Evolutionary conservation across 2,797 vertebrate genomes (phyloP).

Genomic region (Sebastes trivittatus): DNA sequence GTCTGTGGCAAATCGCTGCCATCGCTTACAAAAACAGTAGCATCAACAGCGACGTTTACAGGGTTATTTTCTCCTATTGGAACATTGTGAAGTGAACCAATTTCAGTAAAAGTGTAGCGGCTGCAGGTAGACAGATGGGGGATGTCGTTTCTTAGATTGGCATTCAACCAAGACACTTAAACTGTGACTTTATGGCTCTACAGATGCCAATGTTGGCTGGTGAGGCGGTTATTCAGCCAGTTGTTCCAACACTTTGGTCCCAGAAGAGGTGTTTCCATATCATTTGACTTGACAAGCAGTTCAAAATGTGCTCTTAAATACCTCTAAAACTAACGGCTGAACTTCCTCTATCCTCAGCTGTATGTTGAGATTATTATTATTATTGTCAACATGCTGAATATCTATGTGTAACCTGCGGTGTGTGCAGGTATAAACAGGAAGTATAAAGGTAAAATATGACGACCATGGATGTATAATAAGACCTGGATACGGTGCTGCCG

Average conservation of each 20-base stretch:
- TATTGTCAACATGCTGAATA: not conserved
- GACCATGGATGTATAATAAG: too few species aligned
- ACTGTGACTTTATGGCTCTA: not conserved
- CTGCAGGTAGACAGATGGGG: constrained; percentile 6
- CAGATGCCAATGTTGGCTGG: constrained; percentile 4
- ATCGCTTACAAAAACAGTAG: not conserved
- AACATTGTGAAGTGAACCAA: not conserved
- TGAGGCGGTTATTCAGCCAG: not conserved
- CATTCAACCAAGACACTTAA: not conserved
- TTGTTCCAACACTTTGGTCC: not conserved
- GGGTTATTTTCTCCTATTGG: not conserved
- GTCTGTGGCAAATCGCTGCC: not conserved
- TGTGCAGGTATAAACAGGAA: too few species aligned
- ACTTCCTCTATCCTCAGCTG: not conserved
- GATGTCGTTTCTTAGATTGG: not conserved
- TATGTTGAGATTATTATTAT: not conserved
- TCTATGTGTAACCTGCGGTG: not conserved
- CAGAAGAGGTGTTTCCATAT: not conserved
- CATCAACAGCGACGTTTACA: not conserved
- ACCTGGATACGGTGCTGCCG: rapidly evolving
- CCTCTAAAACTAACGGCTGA: not conserved
- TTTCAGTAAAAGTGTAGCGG: not conserved
- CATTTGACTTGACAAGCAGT: not conserved
- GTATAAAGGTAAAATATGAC: too few species aligned
- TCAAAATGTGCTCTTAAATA: not conserved